Evolutionary conservation across 2,113 vertebrate species (phyloP).

Genomic region (Vombatus ursinus): DNA sequence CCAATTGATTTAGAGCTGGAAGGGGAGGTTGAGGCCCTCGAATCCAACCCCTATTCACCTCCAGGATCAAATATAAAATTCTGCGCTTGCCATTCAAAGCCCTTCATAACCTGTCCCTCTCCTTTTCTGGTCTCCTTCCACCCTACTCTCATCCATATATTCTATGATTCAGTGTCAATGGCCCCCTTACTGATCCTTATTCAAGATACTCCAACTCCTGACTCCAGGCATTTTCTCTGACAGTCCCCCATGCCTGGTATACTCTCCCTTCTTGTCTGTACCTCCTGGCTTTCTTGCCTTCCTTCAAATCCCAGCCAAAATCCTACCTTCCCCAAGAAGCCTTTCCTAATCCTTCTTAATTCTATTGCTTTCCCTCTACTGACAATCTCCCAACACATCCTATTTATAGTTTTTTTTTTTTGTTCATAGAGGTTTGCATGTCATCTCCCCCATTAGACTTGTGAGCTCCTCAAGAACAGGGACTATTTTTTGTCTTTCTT

Average conservation of each 20-base stretch:
- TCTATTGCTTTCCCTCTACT: background rate
- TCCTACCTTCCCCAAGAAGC: background rate
- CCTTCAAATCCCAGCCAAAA: background rate
- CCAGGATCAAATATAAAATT: background rate
- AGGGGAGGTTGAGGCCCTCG: background rate
- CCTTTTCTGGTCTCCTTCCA: background rate
- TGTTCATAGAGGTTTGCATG: background rate
- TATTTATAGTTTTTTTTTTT: background rate
- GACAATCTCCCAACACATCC: background rate
- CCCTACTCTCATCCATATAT: background rate
- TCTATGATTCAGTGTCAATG: background rate
- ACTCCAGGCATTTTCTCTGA: background rate
- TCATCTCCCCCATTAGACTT: background rate
- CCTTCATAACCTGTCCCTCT: background rate
- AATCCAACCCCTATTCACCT: background rate
- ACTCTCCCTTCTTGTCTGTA: background rate
- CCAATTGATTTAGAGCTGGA: background rate
- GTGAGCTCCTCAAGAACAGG: background rate
- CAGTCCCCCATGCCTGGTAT: too few species aligned
- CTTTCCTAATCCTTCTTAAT: background rate
- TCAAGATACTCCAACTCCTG: background rate
- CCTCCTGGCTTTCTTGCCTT: background rate
- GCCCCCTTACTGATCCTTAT: background rate
- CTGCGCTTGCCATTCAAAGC: background rate
- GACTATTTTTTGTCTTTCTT: background rate